Evolutionary conservation across 1,140 invertebrate species (phyloP).

Genomic region (Battus philenor): DNA sequence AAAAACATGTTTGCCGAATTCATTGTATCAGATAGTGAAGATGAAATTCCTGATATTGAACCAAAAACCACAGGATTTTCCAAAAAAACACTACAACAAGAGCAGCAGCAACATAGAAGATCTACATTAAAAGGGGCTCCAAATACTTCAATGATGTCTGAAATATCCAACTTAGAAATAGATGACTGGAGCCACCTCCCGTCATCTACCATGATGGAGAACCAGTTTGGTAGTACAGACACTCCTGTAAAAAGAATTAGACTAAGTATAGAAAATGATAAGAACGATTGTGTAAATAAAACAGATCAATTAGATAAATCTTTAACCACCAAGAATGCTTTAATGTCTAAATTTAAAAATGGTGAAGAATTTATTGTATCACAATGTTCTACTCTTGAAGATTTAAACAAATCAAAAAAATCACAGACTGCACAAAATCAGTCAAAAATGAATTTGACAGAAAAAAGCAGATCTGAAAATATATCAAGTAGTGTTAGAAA

Average conservation of each 20-base stretch:
- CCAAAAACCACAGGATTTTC: conserved; percentile 49
- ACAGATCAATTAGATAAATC: conserved; percentile 26
- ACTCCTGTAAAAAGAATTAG: conserved; percentile 34
- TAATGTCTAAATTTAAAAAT: conserved; percentile 21
- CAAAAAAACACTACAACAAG: conserved; percentile 26
- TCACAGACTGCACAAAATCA: background rate
- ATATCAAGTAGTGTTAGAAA: background rate
- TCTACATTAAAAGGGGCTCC: conserved; percentile 19
- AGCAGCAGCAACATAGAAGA: conserved; percentile 22
- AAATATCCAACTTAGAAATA: conserved; percentile 52
- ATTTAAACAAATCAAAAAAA: background rate
- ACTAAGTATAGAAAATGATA: conserved; percentile 26
- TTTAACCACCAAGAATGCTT: conserved; percentile 25
- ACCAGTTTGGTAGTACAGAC: conserved; percentile 37
- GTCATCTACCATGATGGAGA: conserved; percentile 62
- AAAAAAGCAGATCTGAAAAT: conserved; percentile 6
- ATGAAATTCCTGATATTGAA: conserved; percentile 57
- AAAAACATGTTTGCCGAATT: conserved; percentile 63
- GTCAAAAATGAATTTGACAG: background rate
- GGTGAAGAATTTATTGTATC: conserved; percentile 11
- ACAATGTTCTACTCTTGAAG: background rate
- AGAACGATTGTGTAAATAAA: conserved; percentile 20
- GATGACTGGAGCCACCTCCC: conserved; percentile 56
- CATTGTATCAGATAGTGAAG: conserved; percentile 56
- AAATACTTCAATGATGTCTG: conserved; percentile 38